phyloP scores from a whole-genome alignment of 2,888 invertebrate genomes.

The Heliconius ethilla region DNA sequence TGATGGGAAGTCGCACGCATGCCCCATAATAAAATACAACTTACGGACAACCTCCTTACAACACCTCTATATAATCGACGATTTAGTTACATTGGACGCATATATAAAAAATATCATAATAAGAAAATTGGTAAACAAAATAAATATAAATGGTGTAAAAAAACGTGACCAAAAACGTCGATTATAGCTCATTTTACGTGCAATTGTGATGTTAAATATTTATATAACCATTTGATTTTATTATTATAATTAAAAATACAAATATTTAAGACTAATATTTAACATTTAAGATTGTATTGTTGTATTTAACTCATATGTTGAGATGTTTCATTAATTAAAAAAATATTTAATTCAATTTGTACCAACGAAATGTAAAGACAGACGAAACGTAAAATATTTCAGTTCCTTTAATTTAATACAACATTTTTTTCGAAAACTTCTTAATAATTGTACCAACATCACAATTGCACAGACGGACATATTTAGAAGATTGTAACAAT shows the following conservation, averaged over 20 bases:
- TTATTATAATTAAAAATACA: not conserved
- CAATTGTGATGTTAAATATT: slow-evolving; percentile 24
- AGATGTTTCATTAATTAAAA: too few relatives aligned
- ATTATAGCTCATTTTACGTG: slow-evolving; percentile 14
- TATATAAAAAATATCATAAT: slow-evolving; percentile 12
- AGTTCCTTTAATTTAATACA: not conserved
- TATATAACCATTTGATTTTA: not conserved
- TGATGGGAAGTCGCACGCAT: slow-evolving; percentile 36
- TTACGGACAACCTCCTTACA: slow-evolving; percentile 15
- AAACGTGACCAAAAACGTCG: slow-evolving; percentile 24
- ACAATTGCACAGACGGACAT: slow-evolving; percentile 18
- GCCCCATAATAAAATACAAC: slow-evolving; percentile 38
- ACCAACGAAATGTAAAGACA: too few relatives aligned
- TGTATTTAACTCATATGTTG: too few relatives aligned
- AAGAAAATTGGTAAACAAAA: slow-evolving; percentile 8
- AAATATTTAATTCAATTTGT: too few relatives aligned
- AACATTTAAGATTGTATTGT: too few relatives aligned
- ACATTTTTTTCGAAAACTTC: not conserved
- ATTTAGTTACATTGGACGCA: slow-evolving; percentile 18
- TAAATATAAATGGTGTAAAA: not conserved
- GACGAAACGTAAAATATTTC: not conserved
- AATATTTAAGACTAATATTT: not conserved
- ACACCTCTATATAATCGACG: slow-evolving; percentile 27
- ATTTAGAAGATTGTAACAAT: slow-evolving; percentile 5
- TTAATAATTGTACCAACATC: slow-evolving; percentile 5